Evolutionary conservation across 2,797 vertebrate genomes (phyloP).

Genomic region (Ammospiza maritima): DNA sequence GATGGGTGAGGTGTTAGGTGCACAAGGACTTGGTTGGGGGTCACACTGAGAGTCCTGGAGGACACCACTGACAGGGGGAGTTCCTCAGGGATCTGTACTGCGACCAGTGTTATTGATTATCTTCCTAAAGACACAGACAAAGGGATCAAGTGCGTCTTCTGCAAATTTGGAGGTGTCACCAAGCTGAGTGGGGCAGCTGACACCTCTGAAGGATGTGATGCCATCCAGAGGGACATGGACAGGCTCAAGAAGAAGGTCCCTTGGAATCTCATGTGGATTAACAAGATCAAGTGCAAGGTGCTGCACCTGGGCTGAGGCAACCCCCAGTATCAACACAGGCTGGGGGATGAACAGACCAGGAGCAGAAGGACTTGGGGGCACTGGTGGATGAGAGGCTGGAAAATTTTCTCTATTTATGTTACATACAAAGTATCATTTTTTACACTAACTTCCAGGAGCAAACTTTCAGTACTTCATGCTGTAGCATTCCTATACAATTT

Average conservation of each 20-base stretch:
- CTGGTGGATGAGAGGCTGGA: background rate
- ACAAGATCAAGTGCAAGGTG: background rate
- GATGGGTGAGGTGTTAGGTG: background rate
- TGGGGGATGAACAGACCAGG: background rate
- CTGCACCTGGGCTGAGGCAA: background rate
- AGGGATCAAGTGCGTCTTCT: accelerated
- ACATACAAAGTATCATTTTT: background rate
- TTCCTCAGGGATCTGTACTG: background rate
- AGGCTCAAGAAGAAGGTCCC: accelerated
- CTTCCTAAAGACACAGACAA: too few species aligned
- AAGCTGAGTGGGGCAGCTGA: background rate
- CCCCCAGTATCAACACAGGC: accelerated
- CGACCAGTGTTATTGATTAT: background rate
- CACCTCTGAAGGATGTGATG: background rate
- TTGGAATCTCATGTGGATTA: background rate
- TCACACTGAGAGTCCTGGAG: background rate
- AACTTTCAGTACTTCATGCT: background rate
- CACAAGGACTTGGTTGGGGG: background rate
- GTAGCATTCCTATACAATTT: background rate
- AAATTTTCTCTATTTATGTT: background rate
- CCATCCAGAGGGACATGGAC: background rate
- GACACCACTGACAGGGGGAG: background rate
- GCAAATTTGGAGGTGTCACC: background rate
- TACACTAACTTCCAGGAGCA: background rate
- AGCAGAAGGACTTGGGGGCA: background rate